Evolutionary conservation across 2,888 invertebrate species (phyloP).

Genomic region (Cephus pygmeus): DNA sequence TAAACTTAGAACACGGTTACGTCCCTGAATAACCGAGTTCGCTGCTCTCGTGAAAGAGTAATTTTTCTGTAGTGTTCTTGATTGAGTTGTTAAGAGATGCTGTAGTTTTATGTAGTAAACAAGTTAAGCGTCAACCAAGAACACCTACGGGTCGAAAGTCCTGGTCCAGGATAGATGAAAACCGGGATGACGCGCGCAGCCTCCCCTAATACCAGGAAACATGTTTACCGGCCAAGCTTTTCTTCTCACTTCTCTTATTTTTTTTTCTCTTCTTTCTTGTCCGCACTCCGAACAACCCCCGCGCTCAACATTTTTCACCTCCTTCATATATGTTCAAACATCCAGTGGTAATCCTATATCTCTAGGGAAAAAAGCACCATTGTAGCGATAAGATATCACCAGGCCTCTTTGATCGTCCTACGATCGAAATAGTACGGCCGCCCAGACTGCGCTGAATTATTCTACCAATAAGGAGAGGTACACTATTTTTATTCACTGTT

Average conservation of each 20-base stretch:
- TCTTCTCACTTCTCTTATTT: constrained; percentile 4
- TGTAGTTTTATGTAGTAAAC: constrained; percentile 8
- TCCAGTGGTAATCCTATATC: neutral
- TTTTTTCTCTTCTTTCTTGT: neutral
- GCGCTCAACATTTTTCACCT: constrained; percentile 11
- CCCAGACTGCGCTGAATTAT: neutral
- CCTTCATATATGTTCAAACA: neutral
- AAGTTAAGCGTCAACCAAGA: constrained; percentile 6
- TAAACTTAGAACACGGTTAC: neutral
- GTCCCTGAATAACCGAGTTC: neutral
- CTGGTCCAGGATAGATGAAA: neutral
- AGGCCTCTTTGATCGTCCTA: neutral
- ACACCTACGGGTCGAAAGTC: constrained; percentile 2
- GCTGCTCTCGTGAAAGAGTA: constrained; percentile 1
- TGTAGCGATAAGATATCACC: neutral
- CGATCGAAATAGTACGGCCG: neutral
- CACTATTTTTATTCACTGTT: neutral
- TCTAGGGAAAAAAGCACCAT: neutral
- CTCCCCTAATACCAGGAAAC: neutral
- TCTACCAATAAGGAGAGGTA: neutral
- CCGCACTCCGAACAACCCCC: constrained; percentile 13
- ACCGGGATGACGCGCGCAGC: neutral
- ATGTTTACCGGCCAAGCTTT: neutral
- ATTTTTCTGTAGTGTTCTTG: constrained; percentile 11
- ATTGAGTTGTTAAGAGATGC: constrained; percentile 9